Conservation (phyloP, 64 coral and sea anemone species). For the Catalaphyllia jardinei region DNA sequence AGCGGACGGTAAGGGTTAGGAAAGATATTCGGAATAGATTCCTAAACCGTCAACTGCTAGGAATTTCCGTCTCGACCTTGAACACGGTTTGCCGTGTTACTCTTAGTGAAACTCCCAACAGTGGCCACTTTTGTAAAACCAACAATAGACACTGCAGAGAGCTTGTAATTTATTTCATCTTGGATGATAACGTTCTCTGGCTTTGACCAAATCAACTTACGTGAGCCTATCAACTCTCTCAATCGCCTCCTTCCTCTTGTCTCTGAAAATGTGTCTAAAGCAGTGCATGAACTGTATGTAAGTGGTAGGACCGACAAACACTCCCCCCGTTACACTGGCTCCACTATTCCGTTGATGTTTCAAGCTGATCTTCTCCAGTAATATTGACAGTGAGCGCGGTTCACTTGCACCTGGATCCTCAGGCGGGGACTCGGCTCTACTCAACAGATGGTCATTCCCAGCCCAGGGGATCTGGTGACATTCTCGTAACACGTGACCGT, state of each 20-base stretch:
- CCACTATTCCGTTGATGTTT: conserved; percentile 63
- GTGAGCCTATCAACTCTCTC: conserved; percentile 73
- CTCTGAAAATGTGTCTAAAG: conserved; percentile 89
- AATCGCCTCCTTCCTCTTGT: conserved; percentile 70
- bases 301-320: conserved; percentile 91
- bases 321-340: conserved; percentile 49
- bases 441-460: conserved; percentile 35
- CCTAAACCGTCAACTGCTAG: too few species aligned
- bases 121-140: too few species aligned
- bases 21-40: too few species aligned
- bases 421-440: conserved; percentile 44
- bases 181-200: too few species aligned
- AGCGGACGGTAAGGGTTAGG: too few species aligned
- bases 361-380: conserved; percentile 85
- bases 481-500: conserved; percentile 83
- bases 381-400: conserved; percentile 61
- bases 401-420: conserved; percentile 7
- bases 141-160: too few species aligned
- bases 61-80: too few species aligned
- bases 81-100: too few species aligned
- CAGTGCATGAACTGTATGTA: conserved; percentile 92
- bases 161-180: too few species aligned
- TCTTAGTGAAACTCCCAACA: too few species aligned
- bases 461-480: conserved; percentile 97
- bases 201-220: conserved; percentile 13